Conservation (phyloP, 2,113 vertebrate species). For the Takifugu flavidus region DNA sequence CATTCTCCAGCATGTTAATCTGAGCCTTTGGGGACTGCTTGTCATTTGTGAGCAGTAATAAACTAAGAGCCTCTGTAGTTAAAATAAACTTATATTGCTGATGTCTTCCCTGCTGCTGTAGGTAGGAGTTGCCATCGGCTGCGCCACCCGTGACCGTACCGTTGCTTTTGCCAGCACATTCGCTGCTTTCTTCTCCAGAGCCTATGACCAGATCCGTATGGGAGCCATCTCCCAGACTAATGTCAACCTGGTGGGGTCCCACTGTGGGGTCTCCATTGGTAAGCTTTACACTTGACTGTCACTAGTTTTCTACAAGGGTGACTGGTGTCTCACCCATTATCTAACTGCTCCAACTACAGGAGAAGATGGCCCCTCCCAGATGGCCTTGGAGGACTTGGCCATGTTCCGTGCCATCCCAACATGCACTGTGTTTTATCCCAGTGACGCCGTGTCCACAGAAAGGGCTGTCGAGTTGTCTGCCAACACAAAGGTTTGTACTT, state of each 20-base stretch:
- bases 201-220: constrained; percentile 88
- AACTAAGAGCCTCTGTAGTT: neutral
- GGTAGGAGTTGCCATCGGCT: constrained; percentile 85
- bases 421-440: constrained; percentile 86
- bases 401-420: constrained; percentile 86
- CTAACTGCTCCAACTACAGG: constrained; percentile 51
- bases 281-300: constrained; percentile 18
- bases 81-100: neutral
- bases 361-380: constrained; percentile 85
- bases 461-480: constrained; percentile 79
- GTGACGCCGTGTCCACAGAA: constrained; percentile 82
- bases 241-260: constrained; percentile 83
- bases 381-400: constrained; percentile 86
- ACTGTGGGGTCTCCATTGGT: constrained; percentile 84
- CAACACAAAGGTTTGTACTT: constrained; percentile 76
- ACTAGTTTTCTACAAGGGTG: neutral
- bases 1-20: constrained; percentile 27
- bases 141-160: constrained; percentile 75
- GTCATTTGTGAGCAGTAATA: neutral
- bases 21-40: neutral
- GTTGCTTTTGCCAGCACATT: constrained; percentile 83
- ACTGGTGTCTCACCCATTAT: neutral
- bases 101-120: constrained; percentile 37
- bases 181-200: constrained; percentile 79
- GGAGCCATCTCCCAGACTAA: constrained; percentile 84